A percentile compares a stretch with the other conserved stretches of the same genome.
Conservation (phyloP, 2,888 invertebrate genomes). For the Aphrophora alni region DNA sequence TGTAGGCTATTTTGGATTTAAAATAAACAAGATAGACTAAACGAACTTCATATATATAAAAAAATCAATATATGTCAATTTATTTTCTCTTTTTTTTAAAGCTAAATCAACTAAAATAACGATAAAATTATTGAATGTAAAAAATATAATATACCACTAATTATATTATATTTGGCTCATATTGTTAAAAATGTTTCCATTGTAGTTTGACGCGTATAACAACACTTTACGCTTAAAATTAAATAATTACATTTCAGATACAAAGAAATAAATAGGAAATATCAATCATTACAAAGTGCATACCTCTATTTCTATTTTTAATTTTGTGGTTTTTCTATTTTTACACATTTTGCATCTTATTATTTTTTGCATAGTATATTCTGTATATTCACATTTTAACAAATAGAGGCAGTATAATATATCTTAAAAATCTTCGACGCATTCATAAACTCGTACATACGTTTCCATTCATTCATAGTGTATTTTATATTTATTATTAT, state of each 20-base stretch:
- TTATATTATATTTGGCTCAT: not conserved
- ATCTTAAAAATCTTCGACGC: conserved; percentile 26
- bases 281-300: not conserved
- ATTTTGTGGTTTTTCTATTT: conserved; percentile 7
- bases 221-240: not conserved
- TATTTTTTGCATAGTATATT: not conserved
- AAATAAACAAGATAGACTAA: not conserved
- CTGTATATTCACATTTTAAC: conserved; percentile 23
- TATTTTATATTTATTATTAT: not conserved
- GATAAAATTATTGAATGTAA: not conserved
- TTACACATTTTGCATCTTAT: not conserved
- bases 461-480: not conserved
- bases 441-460: conserved; percentile 26
- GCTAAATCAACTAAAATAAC: not conserved
- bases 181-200: not conserved
- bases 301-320: not conserved
- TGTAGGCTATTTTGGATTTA: no score
- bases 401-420: conserved; percentile 34
- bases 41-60: not conserved
- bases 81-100: not conserved
- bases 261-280: not conserved
- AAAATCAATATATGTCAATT: not conserved
- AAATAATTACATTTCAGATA: not conserved
- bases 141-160: not conserved
- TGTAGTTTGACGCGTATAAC: not conserved